phyloP scores from a whole-genome alignment of 2,113 vertebrate species.

The Nicator chloris region DNA sequence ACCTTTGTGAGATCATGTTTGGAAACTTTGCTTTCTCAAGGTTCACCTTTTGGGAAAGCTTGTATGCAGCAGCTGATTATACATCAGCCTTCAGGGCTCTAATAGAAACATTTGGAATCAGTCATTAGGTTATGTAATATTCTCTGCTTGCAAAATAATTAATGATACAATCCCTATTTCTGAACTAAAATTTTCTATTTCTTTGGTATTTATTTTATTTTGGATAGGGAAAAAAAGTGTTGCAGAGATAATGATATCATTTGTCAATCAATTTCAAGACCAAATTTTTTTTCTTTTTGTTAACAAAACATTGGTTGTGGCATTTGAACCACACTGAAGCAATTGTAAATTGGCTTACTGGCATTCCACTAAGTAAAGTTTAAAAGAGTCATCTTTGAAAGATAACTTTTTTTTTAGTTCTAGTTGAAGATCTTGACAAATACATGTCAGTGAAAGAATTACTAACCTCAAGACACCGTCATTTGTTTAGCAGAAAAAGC shows the following conservation, averaged over 20 bases:
- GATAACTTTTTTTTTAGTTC: not conserved
- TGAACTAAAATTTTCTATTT: not conserved
- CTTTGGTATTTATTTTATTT: not conserved
- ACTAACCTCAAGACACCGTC: not conserved
- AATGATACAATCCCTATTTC: not conserved
- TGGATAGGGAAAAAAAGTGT: not conserved
- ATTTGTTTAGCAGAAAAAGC: constrained; percentile 18
- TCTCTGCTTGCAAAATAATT: not conserved
- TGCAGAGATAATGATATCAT: not conserved
- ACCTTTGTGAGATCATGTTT: not conserved
- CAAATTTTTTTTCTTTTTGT: not conserved
- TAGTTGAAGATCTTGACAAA: constrained; percentile 15
- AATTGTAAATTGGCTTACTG: not conserved
- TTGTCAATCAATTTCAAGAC: not conserved
- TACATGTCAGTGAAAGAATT: constrained; percentile 29
- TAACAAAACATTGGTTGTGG: not conserved
- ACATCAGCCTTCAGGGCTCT: not conserved
- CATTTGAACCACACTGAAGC: constrained; percentile 3
- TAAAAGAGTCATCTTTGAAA: not conserved
- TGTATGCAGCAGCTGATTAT: not conserved
- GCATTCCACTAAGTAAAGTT: constrained; percentile 6
- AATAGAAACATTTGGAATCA: not conserved
- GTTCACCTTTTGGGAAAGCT: not conserved
- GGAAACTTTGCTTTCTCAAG: not conserved
- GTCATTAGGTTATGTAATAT: not conserved